Evolutionary conservation across 2,888 invertebrate genomes (phyloP).

Genomic region (Torymus tubicola): DNA sequence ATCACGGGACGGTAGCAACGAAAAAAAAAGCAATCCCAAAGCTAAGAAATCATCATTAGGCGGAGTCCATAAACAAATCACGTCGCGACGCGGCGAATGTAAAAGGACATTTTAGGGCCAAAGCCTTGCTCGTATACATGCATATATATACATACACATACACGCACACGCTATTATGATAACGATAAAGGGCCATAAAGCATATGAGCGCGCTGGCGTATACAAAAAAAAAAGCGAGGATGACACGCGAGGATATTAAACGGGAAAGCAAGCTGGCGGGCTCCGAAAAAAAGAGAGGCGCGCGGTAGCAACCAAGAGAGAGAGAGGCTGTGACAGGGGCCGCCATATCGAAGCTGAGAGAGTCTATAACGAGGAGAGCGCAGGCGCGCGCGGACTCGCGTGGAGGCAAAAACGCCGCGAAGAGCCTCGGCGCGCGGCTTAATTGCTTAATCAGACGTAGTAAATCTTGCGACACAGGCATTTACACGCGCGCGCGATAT

Average conservation of each 20-base stretch:
- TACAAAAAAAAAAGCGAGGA: background rate
- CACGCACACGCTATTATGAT: constrained; percentile 5
- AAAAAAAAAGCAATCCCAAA: no score
- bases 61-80: constrained; percentile 57
- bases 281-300: constrained; percentile 54
- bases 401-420: constrained; percentile 56
- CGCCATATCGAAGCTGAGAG: constrained; percentile 58
- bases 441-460: constrained; percentile 75
- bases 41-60: constrained; percentile 58
- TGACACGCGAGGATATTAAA: constrained; percentile 48
- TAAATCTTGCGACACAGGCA: constrained; percentile 72
- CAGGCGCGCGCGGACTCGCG: constrained; percentile 59
- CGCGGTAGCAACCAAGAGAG: constrained; percentile 10
- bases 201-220: background rate
- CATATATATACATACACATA: background rate
- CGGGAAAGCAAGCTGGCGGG: background rate
- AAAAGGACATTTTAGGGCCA: constrained; percentile 12
- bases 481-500: constrained; percentile 64
- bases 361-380: constrained; percentile 67
- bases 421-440: constrained; percentile 63
- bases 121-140: no score
- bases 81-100: constrained; percentile 27
- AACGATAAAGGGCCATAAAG: constrained; percentile 42
- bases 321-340: constrained; percentile 54
- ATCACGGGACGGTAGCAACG: no score